These are phyloP conservation scores for Tenualosa thibaudeaui DNA, from an alignment of 2,797 vertebrate genomes.

Conservation along the genomic window DNA sequence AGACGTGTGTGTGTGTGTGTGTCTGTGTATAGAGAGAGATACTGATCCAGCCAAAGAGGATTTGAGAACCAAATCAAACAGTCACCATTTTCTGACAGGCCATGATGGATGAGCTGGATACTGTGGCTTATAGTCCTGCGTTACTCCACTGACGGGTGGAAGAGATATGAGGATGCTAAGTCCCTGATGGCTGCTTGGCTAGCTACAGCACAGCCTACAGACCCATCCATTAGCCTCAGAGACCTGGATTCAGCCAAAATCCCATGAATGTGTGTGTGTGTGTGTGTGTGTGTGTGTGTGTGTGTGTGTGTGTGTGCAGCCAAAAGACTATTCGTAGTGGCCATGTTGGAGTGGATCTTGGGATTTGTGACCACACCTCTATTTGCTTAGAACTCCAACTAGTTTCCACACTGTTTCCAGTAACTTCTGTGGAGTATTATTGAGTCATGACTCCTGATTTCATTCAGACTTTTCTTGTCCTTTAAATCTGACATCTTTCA, in stretches of 20 bases:
- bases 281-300: too few species aligned
- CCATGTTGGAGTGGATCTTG: background rate
- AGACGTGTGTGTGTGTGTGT: too few species aligned
- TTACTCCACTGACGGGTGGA: conserved; percentile 31
- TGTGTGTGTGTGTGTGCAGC: background rate
- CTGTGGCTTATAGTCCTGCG: background rate
- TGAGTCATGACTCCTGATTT: background rate
- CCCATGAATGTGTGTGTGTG: too few species aligned
- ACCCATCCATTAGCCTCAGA: background rate
- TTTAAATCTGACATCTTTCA: background rate
- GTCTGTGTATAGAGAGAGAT: background rate
- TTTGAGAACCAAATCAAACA: background rate
- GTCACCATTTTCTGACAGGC: conserved; percentile 44
- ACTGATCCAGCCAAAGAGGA: background rate
- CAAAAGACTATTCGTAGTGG: background rate
- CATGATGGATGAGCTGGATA: conserved; percentile 56
- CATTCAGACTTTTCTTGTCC: background rate
- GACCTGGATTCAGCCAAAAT: background rate
- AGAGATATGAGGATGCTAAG: conserved; percentile 39
- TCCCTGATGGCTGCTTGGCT: background rate
- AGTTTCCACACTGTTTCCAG: background rate
- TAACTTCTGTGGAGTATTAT: background rate
- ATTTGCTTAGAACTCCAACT: background rate
- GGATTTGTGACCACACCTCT: background rate
- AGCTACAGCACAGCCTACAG: background rate